A percentile compares a stretch with the other conserved stretches of the same genome.
Conservation (phyloP, 2,888 invertebrate genomes). For the Cordilura impudica region DNA sequence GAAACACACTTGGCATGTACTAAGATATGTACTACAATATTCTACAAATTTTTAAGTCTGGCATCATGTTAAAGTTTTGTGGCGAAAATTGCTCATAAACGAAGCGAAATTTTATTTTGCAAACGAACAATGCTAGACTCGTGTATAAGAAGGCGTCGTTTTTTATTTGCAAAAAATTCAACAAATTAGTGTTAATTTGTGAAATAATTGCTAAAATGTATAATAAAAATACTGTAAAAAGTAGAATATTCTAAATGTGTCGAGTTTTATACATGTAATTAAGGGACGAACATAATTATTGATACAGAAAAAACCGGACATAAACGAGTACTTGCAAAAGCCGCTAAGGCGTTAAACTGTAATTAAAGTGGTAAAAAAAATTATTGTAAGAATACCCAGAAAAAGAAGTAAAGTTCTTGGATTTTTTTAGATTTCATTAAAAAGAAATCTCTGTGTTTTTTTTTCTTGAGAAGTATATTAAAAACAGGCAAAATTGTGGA, state of each 20-base stretch:
- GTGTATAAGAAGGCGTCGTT: constrained; percentile 57
- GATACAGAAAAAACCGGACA: constrained; percentile 61
- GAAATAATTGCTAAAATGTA: neutral
- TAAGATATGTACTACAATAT: too few relatives aligned
- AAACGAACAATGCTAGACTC: constrained; percentile 48
- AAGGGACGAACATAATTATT: constrained; percentile 30
- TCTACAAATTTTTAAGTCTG: too few relatives aligned
- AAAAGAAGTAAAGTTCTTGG: neutral
- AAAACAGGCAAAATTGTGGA: constrained; percentile 77
- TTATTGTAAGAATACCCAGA: neutral
- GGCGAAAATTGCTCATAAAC: constrained; percentile 37
- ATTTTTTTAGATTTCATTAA: neutral
- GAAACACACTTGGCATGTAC: too few relatives aligned
- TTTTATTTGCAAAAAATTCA: constrained; percentile 44
- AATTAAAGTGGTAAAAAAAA: constrained; percentile 18
- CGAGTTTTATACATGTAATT: neutral
- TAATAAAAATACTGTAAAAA: neutral
- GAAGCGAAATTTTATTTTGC: constrained; percentile 54
- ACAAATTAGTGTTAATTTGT: neutral
- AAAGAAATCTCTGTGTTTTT: neutral
- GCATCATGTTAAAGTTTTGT: constrained; percentile 1
- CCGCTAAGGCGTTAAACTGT: constrained; percentile 43
- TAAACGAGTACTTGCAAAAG: constrained; percentile 46
- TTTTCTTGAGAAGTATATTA: constrained; percentile 16
- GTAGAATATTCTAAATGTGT: neutral